Evolutionary conservation across 2,113 vertebrate genomes (phyloP), one percentile per base, ranked within the genome.

Genomic region (Otus sunia): DNA sequence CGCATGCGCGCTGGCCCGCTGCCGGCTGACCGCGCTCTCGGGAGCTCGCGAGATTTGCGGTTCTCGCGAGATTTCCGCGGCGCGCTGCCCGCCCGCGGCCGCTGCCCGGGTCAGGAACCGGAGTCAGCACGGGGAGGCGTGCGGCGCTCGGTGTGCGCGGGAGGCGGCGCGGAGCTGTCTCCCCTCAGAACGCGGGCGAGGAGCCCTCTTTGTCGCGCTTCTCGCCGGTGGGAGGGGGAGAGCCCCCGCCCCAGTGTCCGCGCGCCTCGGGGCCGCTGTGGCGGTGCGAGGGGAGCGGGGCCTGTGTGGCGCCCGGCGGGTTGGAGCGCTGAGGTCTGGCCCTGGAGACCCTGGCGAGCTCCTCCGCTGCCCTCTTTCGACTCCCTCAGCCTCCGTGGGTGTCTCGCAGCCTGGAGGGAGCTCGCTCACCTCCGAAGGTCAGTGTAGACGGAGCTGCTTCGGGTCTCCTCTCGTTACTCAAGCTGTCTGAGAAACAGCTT

Each of bases 1-100:
- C 72, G 53, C 55, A 78, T 36, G 92, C 92, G 88, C 72, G 0
- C 3, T 27, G 25, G 7, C 20, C 10, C 4, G 41, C 58, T 1
- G 41, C n/a, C 8, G 3, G 5, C 17, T 0, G 32, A 2, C 11
- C 12, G 25, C 15, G 10, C 2, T 4, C 1, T 15, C 3, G 5
- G 3, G 11, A 12, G 4, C 41, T 76, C 90, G 90, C 86, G 90
- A 82, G 69, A 66, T 0, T 1, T 0, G 4, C 0, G 2, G 2
- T 2, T 52, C 18, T 76, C 69, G 75, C 47, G 69, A 20, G 3
- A 3, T 5, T 16, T 63, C 14, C 18, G 2, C 1, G 5, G 29
- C 2, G 10, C 58, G 20, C 20, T 10, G 10, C 16, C 5, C 29
- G 9, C 9, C 15, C 2, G n/a, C 5, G 12, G 39, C 3, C 1